These are phyloP conservation scores for Notolabrus celidotus DNA, from an alignment of 2,797 vertebrate species.

Conservation along the genomic window DNA sequence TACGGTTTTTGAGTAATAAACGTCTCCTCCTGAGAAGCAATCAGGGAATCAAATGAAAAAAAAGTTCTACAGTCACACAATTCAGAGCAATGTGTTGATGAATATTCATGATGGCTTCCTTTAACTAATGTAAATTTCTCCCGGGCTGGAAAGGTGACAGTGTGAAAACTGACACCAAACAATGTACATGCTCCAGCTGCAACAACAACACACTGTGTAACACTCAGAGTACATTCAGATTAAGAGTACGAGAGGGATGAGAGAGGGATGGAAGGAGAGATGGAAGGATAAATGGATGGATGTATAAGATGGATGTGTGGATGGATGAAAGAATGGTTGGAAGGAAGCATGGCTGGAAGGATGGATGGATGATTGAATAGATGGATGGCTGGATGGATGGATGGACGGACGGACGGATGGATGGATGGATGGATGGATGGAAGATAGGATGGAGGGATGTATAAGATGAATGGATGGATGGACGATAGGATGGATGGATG, in stretches of 20 bases:
- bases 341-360: background rate
- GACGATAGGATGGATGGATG: no score
- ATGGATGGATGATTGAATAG: no score
- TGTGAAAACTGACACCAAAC: constrained; percentile 4
- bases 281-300: background rate
- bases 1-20: background rate
- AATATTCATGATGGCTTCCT: constrained; percentile 15
- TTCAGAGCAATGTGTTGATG: constrained; percentile 12
- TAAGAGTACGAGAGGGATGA: no score
- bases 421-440: no score
- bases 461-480: no score
- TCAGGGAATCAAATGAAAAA: background rate
- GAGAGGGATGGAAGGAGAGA: background rate
- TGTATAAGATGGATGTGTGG: background rate
- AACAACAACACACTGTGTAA: constrained; percentile 4
- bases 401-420: no score
- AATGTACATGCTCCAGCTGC: background rate
- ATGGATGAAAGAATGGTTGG: background rate
- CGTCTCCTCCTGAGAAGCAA: background rate
- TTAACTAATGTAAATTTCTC: constrained; percentile 17
- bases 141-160: constrained; percentile 9
- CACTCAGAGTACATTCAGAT: background rate
- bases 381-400: no score
- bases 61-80: constrained; percentile 1
- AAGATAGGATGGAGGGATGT: no score